Base-by-base conservation (phyloP, 2,888 invertebrate genomes). In the Lissonota sp. region DNA sequence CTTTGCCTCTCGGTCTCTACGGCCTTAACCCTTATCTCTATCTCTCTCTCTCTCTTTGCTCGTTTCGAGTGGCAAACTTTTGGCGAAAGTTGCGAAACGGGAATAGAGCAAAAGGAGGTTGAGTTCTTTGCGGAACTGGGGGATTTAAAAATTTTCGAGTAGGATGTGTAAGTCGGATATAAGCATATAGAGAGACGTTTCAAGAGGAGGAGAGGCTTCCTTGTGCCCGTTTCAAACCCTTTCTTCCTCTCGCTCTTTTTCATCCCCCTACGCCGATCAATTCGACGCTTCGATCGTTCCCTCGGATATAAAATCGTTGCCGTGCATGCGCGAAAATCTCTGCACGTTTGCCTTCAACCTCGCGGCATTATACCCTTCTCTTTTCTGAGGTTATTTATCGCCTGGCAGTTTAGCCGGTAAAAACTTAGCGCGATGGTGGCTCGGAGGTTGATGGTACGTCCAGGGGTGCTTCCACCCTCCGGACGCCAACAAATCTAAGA, bases 401-500 rank as follows among this genome's bases (percentile, higher is more conserved):
- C 83, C 26, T 71, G 46, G 67, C 84, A 80, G 84, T 83, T 84
- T 76, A 78, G 82, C 60, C 84, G 84, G 75, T 79, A 82, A 86
- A 87, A 89, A 87, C 84, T 87, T 87, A 66, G 69, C 76, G 78
- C 82, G 85, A 84, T 86, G 58, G 26, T 40, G 84, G 84, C 83
- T 72, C 63, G 81, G 26, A 3, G 26, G 79, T 79, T 69, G 83
- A 79, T 70, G 80, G 76, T 79, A 79, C 73, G 76, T 58, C 64
- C 37, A 84, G 66, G 72, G 74, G 73, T 72, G 79, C 73, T 80
- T 73, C 76, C 81, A 79, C 84, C 82, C 77, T 80, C 87, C 78
- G 75, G 86, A 84, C 84, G 78, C 80, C 84, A 84, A 86, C 89
- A 89, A 89, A 89, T 89, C 87, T 83, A 85, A 67, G 75, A 84